Evolutionary conservation across 1,140 invertebrate genomes (phyloP), one percentile per base, ranked within the genome.

Genomic region (Hycleus phaleratus): DNA sequence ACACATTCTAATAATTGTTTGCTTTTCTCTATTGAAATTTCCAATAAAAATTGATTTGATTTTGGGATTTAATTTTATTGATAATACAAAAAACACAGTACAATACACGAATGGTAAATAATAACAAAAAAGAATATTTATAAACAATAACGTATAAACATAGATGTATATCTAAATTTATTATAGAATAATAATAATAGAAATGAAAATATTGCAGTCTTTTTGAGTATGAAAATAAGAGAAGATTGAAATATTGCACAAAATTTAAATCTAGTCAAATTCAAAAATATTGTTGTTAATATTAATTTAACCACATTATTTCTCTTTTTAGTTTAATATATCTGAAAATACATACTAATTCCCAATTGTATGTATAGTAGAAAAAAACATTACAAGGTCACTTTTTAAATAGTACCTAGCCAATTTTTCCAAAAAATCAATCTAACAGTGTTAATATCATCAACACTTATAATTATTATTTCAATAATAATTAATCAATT

Each of bases 41-140:
- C 7, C 7, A 32, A 5, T 32, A 4, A 32, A 32, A 32, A 32
- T 5, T 32, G 7, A 32, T 7, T 32, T 32, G 32, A 32, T 5
- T 5, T 32, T 32, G 38, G 48, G 18, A 18, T 61, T 52, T 50
- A 9, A 56, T 54, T 56, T 60, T 42, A 57, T 38, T 53, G 56
- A 51, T 56, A 57, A 61, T 61, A 61, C 59, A 61, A 61, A 61
- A 61, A 61, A 60, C 49, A 61, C 59, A 49, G 47, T 61, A 61
- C 59, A 57, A 51, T 49, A 59, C 59, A 61, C 53, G 52, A 54
- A 54, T 54, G 44, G 49, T 48, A 53, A 58, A 49, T 56, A 52
- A 53, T 54, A 61, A 55, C 52, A 55, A 55, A 55, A 55, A 38
- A 46, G 46, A 55, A 61, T 18, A 18, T 57, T 32, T 25, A 56